Conservation (phyloP, 2,888 invertebrate genomes). For the Mechanitis messenoides region DNA sequence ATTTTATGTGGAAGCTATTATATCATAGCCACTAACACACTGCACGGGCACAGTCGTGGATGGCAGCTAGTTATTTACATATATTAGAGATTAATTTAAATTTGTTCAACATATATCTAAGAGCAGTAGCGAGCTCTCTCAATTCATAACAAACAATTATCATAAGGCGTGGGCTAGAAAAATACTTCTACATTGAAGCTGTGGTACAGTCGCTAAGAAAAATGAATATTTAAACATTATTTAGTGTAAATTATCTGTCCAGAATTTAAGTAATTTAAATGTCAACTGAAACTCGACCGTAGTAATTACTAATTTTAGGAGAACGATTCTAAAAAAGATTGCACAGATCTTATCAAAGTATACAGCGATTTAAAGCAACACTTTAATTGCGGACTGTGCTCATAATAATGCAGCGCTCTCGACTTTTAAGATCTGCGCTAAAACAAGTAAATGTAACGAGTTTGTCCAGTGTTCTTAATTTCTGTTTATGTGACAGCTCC, state of each 20-base stretch:
- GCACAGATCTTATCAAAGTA: too few relatives aligned
- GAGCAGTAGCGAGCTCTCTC: constrained; percentile 15
- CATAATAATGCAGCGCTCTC: neutral
- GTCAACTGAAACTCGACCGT: too few relatives aligned
- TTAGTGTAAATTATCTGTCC: too few relatives aligned
- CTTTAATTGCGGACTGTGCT: constrained; percentile 3
- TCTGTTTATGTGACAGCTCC: constrained; percentile 18
- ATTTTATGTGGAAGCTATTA: too few relatives aligned
- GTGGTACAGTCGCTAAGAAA: constrained; percentile 7
- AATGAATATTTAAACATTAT: neutral
- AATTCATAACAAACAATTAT: constrained; percentile 23
- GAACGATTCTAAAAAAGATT: too few relatives aligned
- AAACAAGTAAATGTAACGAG: constrained; percentile 11
- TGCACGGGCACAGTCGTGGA: too few relatives aligned
- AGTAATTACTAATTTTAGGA: too few relatives aligned
- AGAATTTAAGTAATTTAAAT: too few relatives aligned
- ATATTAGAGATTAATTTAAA: neutral
- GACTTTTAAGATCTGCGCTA: constrained; percentile 12
- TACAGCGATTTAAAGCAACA: neutral
- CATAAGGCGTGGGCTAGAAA: constrained; percentile 27
- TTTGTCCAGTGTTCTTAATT: constrained; percentile 15
- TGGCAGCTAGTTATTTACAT: too few relatives aligned
- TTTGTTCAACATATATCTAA: neutral
- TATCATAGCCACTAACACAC: too few relatives aligned
- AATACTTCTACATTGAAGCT: constrained; percentile 12